Evolutionary conservation across 2,888 invertebrate species (phyloP), one percentile per base, ranked within the genome.

Genomic region (Acleris cristana): DNA sequence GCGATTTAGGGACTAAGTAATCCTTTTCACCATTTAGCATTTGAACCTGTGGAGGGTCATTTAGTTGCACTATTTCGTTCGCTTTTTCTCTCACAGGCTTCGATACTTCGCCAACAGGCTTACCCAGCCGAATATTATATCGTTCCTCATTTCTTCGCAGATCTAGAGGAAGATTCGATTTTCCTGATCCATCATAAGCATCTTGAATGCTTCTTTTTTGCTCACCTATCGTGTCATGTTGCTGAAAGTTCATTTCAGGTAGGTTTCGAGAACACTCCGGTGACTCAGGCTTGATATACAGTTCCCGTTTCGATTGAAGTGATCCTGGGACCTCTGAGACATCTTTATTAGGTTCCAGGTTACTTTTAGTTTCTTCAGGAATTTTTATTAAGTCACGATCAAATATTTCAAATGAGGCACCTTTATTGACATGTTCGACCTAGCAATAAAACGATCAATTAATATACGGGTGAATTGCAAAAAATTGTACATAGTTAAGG

Each of bases 381-480:
- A 16, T 21, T 56, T 19, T 16, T 4, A 7, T 55, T 19, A 5
- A 40, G 12, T 21, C 16, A 44, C 21, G 40, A 18, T 40, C 18
- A 10, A 34, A 30, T 18, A 18, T 7, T 44, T 44, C 12, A 3
- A 6, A 34, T 16, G 40, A 21, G 12, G 3, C 8, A 21, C 6
- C 56, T 40, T 44, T 16, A 18, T 56, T 56, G 4, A 56, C 56
- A 56, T 56, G 21, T 3, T 21, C 44, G 21, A 56, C 40, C 56
- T 56, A 40, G 21, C 2, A n/a, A 23, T 23, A 21, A 8, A 48
- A 44, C 8, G 2, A n/a, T 56, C 3, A 56, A 19, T 58, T 3
- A 26, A 58, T 52, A 26, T 52, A 12, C 14, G 6, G 18, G n/a
- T n/a, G n/a, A n/a, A n/a, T n/a, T n/a, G n/a, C n/a, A n/a, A n/a